Percentiles rank a stretch among this genome's conserved stretches.
Evolutionary conservation across 2,113 vertebrate species (phyloP).

Genomic region (Nothocercus nigrocapillus): DNA sequence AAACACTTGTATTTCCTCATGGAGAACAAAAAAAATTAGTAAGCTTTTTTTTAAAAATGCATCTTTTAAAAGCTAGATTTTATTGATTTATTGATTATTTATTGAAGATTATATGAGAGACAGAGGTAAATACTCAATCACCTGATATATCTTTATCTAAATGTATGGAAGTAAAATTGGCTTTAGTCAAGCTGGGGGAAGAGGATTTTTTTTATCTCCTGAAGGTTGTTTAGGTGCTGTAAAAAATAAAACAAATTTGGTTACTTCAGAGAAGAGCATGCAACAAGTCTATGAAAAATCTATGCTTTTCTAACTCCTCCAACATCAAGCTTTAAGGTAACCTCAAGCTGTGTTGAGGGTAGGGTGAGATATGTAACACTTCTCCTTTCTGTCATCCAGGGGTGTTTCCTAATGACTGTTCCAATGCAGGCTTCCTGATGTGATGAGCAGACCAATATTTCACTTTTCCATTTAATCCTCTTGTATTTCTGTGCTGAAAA

Average conservation of each 20-base stretch:
- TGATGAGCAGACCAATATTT: not conserved
- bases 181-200: not conserved
- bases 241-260: not conserved
- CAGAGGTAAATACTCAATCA: not conserved
- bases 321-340: not conserved
- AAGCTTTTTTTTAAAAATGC: not conserved
- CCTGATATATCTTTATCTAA: not conserved
- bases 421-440: not conserved
- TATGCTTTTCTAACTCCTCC: not conserved
- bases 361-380: not conserved
- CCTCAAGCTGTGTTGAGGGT: not conserved
- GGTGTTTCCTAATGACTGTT: not conserved
- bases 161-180: slow-evolving; percentile 24
- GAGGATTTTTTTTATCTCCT: not conserved
- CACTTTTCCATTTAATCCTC: not conserved
- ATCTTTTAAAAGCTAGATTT: slow-evolving; percentile 37
- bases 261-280: not conserved
- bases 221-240: not conserved
- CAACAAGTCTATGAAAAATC: not conserved
- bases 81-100: slow-evolving; percentile 9
- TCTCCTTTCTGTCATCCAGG: not conserved
- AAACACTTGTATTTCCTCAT: slow-evolving; percentile 50
- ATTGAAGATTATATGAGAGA: slow-evolving; percentile 41
- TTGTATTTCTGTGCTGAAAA: not conserved
- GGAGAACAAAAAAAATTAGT: not conserved